These are phyloP conservation scores for Gallirallus australis DNA, from an alignment of 2,797 vertebrate genomes.

Conservation along the genomic window DNA sequence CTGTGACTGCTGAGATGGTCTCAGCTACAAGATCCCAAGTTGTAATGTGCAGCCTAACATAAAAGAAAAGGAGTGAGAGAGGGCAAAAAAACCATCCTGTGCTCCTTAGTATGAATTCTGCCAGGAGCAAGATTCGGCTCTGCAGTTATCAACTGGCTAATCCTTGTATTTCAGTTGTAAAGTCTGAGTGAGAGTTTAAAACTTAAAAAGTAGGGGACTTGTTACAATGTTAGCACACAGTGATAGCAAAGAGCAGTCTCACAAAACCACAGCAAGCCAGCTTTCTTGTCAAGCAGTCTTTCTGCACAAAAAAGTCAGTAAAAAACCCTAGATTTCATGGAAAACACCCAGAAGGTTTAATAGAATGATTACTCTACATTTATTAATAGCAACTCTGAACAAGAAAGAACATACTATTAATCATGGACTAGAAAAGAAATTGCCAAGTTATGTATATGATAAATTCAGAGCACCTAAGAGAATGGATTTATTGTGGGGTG, in stretches of 20 bases:
- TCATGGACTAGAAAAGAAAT: background rate
- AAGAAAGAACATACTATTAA: constrained; percentile 10
- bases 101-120: background rate
- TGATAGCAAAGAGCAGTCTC: background rate
- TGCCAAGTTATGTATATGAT: background rate
- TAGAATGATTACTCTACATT: background rate
- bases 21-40: background rate
- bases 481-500: background rate
- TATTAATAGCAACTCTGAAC: constrained; percentile 14
- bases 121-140: background rate
- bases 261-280: background rate
- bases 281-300: background rate
- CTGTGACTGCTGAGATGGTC: background rate
- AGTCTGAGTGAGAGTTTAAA: background rate
- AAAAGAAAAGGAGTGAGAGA: background rate
- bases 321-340: background rate
- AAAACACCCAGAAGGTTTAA: background rate
- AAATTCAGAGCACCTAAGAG: background rate
- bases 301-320: background rate
- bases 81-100: rapidly evolving
- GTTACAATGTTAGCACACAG: background rate
- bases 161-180: background rate
- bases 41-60: background rate
- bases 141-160: background rate
- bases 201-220: background rate